Evolutionary conservation across 1,140 invertebrate species (phyloP), one percentile per base, ranked within the genome.

Genomic region (Brachionus angularis): DNA sequence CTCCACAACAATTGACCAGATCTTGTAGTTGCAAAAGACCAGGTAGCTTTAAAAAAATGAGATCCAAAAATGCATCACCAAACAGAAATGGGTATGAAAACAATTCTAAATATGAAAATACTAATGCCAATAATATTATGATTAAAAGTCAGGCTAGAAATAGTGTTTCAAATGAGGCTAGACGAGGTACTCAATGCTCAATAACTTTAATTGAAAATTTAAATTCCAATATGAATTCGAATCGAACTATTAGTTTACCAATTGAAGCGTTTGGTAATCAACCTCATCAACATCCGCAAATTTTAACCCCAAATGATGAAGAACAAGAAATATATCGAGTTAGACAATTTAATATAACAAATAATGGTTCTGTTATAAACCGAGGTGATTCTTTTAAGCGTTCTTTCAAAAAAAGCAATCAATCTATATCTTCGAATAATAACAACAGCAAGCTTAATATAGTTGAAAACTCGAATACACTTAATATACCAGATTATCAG

Each of bases 341-440:
- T 3, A 36, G 67, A n/a, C 67, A 70, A 52, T 70, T 70, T 70
- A 12, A 50, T 29, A 50, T 46, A 14, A 70, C 67, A 21, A 50
- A 7, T 12, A 70, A 70, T 52, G 67, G 67, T 1, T 50, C 33
- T 18, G 67, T 70, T 2, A 70, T 50, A 27, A 50, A 50, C 18
- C 33, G 67, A 18, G 46, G 67, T 16, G 67, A 70, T 52, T 70
- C 67, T 21, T 70, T 70, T 47, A 70, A 70, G 16, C 46, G 67
- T 16, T 70, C 67, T 52, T 70, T 70, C 31, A 70, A 70, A 23
- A 46, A 47, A 16, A 52, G 47, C 18, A 67, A 44, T n/a, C 62
- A 67, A 67, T 67, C 62, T n/a, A 67, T 67, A 16, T 67, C 62
- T 14, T 67, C 62, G 5, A 67, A 31, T 67, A 23, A 16, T 23